Evolutionary conservation across 2,888 invertebrate species (phyloP).

Genomic region (Pycnomerus fuliginosus): DNA sequence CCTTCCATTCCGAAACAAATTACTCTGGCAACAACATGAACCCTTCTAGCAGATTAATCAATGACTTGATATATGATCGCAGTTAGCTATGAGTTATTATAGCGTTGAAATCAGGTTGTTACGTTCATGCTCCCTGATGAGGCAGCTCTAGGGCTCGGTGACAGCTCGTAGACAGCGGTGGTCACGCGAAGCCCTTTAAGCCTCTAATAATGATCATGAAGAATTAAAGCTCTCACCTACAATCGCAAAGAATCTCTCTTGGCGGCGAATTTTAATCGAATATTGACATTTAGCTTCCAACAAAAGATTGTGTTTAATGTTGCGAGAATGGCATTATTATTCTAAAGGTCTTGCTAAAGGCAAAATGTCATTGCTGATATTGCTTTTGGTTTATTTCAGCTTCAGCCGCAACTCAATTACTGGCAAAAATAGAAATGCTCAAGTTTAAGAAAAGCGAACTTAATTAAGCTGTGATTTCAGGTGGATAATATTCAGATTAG

Average conservation of each 20-base stretch:
- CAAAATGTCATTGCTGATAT: conserved; percentile 41
- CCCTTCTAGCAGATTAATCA: conserved; percentile 40
- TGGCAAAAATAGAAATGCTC: no score
- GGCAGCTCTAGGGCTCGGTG: conserved; percentile 27
- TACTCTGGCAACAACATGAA: conserved; percentile 35
- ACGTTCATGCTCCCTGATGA: conserved; percentile 24
- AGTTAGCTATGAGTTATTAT: conserved; percentile 38
- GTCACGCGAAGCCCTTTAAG: conserved; percentile 28
- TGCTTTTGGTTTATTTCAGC: no score
- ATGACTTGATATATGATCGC: conserved; percentile 41
- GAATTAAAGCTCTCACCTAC: no score
- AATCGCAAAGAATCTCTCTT: no score
- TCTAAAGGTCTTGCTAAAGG: conserved; percentile 40
- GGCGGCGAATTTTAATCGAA: conserved; percentile 10
- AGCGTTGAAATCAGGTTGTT: conserved; percentile 33
- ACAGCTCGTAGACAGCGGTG: conserved; percentile 33
- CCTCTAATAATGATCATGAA: no score
- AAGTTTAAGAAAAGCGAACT: no score
- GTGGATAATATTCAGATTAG: no score
- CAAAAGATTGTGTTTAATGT: conserved; percentile 42
- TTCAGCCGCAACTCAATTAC: no score
- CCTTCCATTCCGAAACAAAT: conserved; percentile 29
- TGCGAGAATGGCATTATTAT: conserved; percentile 47
- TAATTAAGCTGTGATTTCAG: no score
- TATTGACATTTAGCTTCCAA: conserved; percentile 30